Evolutionary conservation across 2,113 vertebrate species (phyloP).

Genomic region (Mormyrus lacerda): DNA sequence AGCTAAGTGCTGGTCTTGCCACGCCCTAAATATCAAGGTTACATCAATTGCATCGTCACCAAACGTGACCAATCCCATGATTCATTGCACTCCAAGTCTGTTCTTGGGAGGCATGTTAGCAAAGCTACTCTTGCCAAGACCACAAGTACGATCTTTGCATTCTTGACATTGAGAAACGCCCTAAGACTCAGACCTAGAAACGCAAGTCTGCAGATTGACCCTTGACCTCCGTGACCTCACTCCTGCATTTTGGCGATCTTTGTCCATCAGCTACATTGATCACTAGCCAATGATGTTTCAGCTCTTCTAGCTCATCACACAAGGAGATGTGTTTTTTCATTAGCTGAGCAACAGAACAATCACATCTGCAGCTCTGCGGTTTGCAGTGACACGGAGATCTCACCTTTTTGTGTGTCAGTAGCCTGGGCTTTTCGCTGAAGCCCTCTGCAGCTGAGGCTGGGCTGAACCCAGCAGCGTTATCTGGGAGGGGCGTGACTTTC

Average conservation of each 20-base stretch:
- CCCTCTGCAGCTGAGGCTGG: neutral
- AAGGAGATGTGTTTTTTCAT: neutral
- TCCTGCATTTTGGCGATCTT: neutral
- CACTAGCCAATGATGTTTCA: neutral
- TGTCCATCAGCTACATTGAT: neutral
- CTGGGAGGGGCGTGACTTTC: neutral
- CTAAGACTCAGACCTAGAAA: too few species aligned
- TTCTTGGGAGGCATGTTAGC: neutral
- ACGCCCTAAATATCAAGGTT: neutral
- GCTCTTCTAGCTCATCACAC: neutral
- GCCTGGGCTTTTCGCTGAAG: neutral
- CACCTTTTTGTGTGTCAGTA: neutral
- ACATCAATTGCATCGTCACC: neutral
- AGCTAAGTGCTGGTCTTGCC: neutral
- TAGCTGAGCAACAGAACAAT: neutral
- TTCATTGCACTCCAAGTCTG: neutral
- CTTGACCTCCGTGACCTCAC: neutral
- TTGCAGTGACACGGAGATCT: neutral
- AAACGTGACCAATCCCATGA: neutral
- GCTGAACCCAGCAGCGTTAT: neutral
- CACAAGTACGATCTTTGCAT: neutral
- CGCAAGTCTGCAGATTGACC: neutral
- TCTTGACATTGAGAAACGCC: neutral
- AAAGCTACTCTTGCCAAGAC: neutral
- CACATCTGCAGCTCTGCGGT: neutral